phyloP scores from a whole-genome alignment of 53 echinoderm and acorn worm species.

The Holothuria scabra region DNA sequence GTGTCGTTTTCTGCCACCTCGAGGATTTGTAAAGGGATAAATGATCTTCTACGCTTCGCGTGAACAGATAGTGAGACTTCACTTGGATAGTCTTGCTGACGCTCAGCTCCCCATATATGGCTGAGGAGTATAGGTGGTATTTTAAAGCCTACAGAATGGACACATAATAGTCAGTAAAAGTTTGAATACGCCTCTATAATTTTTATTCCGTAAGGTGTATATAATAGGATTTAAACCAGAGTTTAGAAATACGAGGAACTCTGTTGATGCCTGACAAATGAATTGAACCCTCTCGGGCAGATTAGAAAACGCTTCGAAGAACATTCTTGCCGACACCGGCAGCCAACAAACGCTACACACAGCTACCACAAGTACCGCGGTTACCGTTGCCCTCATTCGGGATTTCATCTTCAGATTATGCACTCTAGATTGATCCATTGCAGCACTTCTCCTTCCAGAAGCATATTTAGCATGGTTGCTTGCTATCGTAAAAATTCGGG shows the following conservation, averaged over 20 bases:
- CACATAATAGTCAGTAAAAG: background rate
- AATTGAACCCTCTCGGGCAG: background rate
- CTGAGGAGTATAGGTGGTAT: too few relatives aligned
- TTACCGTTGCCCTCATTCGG: background rate
- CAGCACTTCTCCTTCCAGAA: background rate
- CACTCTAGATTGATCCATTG: background rate
- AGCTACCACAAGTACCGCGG: background rate
- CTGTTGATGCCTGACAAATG: background rate
- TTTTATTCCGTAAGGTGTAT: background rate
- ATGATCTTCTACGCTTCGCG: too few relatives aligned
- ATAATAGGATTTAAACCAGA: background rate
- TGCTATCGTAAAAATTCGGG: background rate
- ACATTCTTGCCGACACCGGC: background rate
- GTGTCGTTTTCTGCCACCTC: too few relatives aligned
- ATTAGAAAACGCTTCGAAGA: background rate
- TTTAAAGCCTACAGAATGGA: background rate
- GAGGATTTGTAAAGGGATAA: too few relatives aligned
- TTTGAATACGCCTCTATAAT: background rate
- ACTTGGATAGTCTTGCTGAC: too few relatives aligned
- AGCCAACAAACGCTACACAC: background rate
- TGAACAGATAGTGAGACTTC: too few relatives aligned
- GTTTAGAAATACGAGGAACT: background rate
- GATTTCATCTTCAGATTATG: background rate
- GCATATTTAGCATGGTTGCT: background rate
- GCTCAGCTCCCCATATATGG: too few relatives aligned